phyloP scores from a whole-genome alignment of 2,797 vertebrate genomes.

The Pangasius krempfi region DNA sequence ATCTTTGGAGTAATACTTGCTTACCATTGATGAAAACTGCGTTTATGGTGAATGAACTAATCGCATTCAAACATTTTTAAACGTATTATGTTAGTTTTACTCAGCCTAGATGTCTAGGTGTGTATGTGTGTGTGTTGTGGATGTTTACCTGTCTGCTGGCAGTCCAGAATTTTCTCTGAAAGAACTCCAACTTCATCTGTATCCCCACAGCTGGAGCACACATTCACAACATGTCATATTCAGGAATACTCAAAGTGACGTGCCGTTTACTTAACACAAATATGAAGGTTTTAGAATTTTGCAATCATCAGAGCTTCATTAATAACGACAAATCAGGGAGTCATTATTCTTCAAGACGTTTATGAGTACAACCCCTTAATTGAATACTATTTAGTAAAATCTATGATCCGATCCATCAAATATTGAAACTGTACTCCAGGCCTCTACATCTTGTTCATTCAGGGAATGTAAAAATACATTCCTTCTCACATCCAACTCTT shows the following conservation, averaged over 20 bases:
- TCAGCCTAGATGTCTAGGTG: background rate
- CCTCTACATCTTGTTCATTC: conserved; percentile 24
- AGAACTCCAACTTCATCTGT: conserved; percentile 99
- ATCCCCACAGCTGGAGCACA: conserved; percentile 92
- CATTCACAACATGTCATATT: conserved; percentile 16
- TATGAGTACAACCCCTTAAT: background rate
- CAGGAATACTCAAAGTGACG: background rate
- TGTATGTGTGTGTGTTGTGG: background rate
- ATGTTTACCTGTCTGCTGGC: conserved; percentile 93
- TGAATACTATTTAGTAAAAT: background rate
- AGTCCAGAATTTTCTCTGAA: conserved; percentile 98
- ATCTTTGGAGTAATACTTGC: background rate
- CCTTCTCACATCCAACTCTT: conserved; percentile 10
- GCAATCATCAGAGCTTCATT: background rate
- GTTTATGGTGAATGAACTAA: background rate
- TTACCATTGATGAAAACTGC: background rate
- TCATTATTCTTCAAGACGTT: background rate
- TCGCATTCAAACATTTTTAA: background rate
- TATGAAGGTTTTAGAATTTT: background rate
- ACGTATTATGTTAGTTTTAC: background rate
- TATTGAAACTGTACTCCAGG: background rate
- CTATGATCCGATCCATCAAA: background rate
- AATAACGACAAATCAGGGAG: background rate
- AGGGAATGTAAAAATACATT: conserved; percentile 20
- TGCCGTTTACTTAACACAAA: background rate